Conservation (phyloP, 2,888 invertebrate species). For the Meghimatium bilineatum region DNA sequence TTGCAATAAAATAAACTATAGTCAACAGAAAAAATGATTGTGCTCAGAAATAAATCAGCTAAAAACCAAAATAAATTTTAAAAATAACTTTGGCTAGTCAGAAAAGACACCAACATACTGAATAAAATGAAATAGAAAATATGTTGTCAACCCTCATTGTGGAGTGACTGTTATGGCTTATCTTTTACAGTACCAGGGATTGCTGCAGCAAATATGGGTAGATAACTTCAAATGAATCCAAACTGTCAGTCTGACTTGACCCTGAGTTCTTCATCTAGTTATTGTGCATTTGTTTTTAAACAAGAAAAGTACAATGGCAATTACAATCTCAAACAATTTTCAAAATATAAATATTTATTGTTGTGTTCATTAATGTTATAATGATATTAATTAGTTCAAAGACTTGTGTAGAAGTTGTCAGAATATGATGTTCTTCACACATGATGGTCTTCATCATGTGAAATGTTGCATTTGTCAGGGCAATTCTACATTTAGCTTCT, state of each 20-base stretch:
- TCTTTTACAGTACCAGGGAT: constrained; percentile 29
- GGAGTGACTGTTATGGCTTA: not conserved
- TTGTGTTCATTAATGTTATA: too few species aligned
- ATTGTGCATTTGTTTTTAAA: not conserved
- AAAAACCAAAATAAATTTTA: not conserved
- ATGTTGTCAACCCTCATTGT: not conserved
- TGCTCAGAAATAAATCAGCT: not conserved
- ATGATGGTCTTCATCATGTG: too few species aligned
- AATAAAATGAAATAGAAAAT: not conserved
- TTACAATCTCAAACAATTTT: not conserved
- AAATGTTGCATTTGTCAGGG: too few species aligned
- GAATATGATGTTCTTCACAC: too few species aligned
- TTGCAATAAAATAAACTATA: too few species aligned
- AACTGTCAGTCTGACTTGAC: constrained; percentile 27
- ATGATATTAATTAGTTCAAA: too few species aligned
- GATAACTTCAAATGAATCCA: constrained; percentile 43
- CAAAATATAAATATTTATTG: not conserved
- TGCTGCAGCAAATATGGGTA: constrained; percentile 53
- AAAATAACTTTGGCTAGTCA: not conserved
- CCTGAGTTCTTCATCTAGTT: constrained; percentile 4
- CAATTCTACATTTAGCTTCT: too few species aligned
- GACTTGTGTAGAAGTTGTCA: too few species aligned
- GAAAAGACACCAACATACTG: not conserved
- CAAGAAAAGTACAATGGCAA: not conserved
- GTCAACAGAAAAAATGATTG: not conserved